Percentiles rank a stretch among this genome's conserved stretches.
Evolutionary conservation across 2,113 vertebrate species (phyloP).

Genomic region (Crotophaga sulcirostris): DNA sequence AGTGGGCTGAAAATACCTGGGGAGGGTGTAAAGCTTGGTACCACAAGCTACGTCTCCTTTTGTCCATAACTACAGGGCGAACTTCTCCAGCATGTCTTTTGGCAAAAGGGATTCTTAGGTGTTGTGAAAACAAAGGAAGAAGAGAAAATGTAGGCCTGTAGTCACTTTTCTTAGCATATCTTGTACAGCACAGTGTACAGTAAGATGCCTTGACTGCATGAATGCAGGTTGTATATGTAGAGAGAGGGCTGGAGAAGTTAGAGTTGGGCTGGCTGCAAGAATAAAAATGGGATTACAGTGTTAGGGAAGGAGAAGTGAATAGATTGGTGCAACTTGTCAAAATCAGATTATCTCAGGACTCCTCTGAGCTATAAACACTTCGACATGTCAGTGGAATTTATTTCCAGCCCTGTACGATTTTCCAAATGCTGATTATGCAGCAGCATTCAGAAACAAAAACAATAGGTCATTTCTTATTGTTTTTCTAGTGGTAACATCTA

Average conservation of each 20-base stretch:
- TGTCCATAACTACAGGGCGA: neutral
- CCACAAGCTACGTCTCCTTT: neutral
- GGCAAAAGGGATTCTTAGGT: neutral
- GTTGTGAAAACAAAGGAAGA: neutral
- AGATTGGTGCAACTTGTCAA: neutral
- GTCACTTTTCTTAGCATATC: neutral
- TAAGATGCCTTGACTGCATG: neutral
- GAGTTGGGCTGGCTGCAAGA: neutral
- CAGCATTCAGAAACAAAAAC: neutral
- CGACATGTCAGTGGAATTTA: neutral
- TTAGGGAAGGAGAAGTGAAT: neutral
- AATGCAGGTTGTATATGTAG: accelerated
- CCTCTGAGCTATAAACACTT: neutral
- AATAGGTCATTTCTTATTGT: neutral
- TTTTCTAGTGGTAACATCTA: neutral
- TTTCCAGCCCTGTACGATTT: neutral
- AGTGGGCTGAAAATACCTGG: neutral
- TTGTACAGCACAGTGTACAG: neutral
- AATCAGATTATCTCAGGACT: neutral
- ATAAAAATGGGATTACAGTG: neutral
- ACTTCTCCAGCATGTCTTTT: neutral
- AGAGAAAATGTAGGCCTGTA: neutral
- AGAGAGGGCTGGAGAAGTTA: neutral
- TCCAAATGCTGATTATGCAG: neutral
- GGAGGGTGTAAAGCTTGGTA: neutral